Evolutionary conservation across 2,797 vertebrate species (phyloP).

Genomic region (Oophaga sylvatica): DNA sequence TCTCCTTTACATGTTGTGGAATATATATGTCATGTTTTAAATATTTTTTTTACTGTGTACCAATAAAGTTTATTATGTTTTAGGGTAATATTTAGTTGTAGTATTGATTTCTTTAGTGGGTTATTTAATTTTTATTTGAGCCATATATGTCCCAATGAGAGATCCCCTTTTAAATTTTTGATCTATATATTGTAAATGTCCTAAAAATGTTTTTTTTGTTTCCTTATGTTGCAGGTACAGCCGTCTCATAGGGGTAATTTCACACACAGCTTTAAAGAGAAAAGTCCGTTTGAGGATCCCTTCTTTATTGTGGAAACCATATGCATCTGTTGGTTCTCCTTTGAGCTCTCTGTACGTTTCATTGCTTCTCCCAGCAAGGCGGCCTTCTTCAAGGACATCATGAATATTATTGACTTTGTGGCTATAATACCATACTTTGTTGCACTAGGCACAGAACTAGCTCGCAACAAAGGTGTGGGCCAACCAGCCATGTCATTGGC

Average conservation of each 20-base stretch:
- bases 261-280: constrained; percentile 4
- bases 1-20: no score
- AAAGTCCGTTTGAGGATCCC: constrained; percentile 81
- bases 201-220: background rate
- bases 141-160: no score
- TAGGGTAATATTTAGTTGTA: no score
- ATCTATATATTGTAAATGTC: background rate
- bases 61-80: no score
- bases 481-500: constrained; percentile 87
- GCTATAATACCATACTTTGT: constrained; percentile 94
- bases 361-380: constrained; percentile 82
- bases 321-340: constrained; percentile 93
- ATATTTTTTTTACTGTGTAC: no score
- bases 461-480: constrained; percentile 77
- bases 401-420: constrained; percentile 95
- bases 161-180: no score
- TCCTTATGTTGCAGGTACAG: constrained; percentile 47
- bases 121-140: no score
- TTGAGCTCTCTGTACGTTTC: constrained; percentile 86
- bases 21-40: no score
- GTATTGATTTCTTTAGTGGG: no score
- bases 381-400: constrained; percentile 89
- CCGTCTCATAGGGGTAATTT: constrained; percentile 52
- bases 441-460: constrained; percentile 88
- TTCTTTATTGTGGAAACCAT: constrained; percentile 91